phyloP scores from a whole-genome alignment of 2,888 invertebrate species.

The Volucella inanis region DNA sequence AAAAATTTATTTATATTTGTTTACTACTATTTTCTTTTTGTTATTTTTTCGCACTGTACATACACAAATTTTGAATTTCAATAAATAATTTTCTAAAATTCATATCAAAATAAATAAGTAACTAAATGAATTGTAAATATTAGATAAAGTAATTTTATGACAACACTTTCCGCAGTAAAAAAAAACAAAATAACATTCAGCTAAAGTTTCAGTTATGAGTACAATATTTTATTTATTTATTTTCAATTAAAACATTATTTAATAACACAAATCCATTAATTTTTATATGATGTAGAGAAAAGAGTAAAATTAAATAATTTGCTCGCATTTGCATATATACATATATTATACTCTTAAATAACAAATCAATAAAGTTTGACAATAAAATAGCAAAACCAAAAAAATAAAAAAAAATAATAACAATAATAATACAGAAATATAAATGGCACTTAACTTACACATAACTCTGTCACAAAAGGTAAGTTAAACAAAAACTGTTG shows the following conservation, averaged over 20 bases:
- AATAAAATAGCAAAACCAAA: constrained; percentile 69
- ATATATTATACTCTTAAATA: constrained; percentile 42
- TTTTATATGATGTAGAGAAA: constrained; percentile 15
- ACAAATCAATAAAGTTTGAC: constrained; percentile 73
- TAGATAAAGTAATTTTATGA: constrained; percentile 52
- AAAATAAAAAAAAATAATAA: constrained; percentile 40
- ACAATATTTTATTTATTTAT: constrained; percentile 35
- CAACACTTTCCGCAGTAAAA: constrained; percentile 27
- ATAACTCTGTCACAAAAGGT: constrained; percentile 36
- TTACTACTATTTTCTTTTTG: constrained; percentile 6
- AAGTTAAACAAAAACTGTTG: constrained; percentile 47
- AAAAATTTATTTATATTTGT: constrained; percentile 12
- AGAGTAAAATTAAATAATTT: constrained; percentile 19
- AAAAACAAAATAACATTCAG: constrained; percentile 1
- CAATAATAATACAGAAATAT: constrained; percentile 28
- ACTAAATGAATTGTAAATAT: constrained; percentile 68
- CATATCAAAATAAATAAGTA: constrained; percentile 60
- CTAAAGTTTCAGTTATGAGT: constrained; percentile 20
- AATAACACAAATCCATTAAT: constrained; percentile 21
- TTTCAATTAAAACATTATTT: constrained; percentile 29
- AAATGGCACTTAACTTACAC: constrained; percentile 49
- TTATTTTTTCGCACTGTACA: constrained; percentile 59
- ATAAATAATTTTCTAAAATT: constrained; percentile 43
- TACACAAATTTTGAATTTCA: constrained; percentile 63
- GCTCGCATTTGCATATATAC: constrained; percentile 46